Conservation (phyloP, 2,113 vertebrate genomes). For the Passer montanus region DNA sequence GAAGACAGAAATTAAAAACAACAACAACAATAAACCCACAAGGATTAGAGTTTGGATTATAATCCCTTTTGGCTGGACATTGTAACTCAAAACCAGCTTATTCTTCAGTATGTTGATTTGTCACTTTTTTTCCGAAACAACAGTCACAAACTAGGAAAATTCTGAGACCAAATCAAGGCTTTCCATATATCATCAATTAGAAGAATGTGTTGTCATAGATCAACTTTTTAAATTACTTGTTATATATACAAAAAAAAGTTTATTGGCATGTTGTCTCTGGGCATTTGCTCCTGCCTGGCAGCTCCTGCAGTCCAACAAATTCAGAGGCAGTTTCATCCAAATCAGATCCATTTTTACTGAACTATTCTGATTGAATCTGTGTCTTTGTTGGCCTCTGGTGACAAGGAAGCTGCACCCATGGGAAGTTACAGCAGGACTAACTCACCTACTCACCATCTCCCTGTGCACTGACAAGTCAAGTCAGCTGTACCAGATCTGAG, state of each 20-base stretch:
- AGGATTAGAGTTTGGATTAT: background rate
- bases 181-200: background rate
- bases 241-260: background rate
- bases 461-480: background rate
- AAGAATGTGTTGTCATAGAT: background rate
- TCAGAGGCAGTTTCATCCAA: background rate
- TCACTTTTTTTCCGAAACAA: background rate
- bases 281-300: background rate
- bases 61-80: background rate
- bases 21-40: background rate
- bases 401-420: fast-evolving
- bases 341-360: background rate
- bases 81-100: background rate
- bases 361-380: background rate
- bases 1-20: background rate
- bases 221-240: background rate
- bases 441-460: background rate
- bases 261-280: fast-evolving
- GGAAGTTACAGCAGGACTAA: background rate
- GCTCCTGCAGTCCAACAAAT: background rate
- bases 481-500: background rate
- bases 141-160: background rate
- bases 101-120: background rate
- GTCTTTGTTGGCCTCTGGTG: background rate
- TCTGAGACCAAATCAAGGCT: background rate